phyloP scores from a whole-genome alignment of 2,888 invertebrate species.

The Synergus japonicus region DNA sequence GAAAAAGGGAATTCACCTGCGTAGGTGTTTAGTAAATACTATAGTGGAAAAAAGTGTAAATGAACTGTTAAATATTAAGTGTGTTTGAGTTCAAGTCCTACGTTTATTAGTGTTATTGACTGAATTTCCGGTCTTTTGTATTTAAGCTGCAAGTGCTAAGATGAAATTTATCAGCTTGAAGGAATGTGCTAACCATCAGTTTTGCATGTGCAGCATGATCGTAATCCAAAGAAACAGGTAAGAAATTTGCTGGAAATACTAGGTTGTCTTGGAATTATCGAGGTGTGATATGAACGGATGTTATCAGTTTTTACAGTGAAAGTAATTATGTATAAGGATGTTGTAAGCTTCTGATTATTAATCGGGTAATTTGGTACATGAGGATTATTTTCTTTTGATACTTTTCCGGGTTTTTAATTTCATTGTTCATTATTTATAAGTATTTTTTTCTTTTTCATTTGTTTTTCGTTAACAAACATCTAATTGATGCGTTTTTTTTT shows the following conservation, averaged over 20 bases:
- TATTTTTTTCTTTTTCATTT: background rate
- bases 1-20: background rate
- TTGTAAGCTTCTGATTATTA: conserved; percentile 8
- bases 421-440: background rate
- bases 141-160: conserved; percentile 10
- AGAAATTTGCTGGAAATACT: background rate
- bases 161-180: conserved; percentile 33
- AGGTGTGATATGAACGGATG: conserved; percentile 12
- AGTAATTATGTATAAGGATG: conserved; percentile 3
- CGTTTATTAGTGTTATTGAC: conserved; percentile 15
- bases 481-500: background rate
- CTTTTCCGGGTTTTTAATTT: background rate
- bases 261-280: conserved; percentile 3
- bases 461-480: background rate
- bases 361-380: background rate
- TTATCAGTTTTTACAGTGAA: conserved; percentile 9
- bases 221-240: conserved; percentile 34
- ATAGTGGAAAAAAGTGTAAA: conserved; percentile 20
- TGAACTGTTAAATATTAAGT: background rate
- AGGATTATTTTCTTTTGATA: background rate
- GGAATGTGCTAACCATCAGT: conserved; percentile 39
- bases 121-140: conserved; percentile 6
- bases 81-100: background rate
- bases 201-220: conserved; percentile 36
- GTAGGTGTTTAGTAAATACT: background rate